Conservation (phyloP, 1,140 invertebrate species). For the Coenobita brevimanus region DNA sequence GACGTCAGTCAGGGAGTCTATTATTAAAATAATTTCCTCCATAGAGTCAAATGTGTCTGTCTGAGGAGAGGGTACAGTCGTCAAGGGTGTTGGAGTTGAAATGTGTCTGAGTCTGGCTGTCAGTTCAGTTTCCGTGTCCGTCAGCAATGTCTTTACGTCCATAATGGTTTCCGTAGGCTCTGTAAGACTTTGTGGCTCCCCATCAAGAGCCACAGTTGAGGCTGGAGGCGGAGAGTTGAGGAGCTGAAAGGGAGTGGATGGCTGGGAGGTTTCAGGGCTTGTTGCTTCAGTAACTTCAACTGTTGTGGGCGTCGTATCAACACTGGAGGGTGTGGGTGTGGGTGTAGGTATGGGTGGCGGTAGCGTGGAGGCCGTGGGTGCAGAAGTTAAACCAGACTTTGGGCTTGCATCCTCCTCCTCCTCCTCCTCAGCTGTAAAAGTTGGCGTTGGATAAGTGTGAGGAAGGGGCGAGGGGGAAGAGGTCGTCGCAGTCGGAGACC, state of each 20-base stretch:
- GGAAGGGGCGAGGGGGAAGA: neutral
- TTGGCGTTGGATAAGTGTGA: neutral
- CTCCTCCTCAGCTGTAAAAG: conserved; percentile 42
- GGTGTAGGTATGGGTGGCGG: neutral
- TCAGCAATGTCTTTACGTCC: no score
- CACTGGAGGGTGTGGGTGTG: neutral
- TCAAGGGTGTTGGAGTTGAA: neutral
- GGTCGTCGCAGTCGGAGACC: neutral
- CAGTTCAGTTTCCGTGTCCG: no score
- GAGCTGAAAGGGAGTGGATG: no score
- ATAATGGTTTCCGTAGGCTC: no score
- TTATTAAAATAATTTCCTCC: neutral
- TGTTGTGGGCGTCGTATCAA: no score
- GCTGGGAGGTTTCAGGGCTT: neutral
- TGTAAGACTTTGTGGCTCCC: no score
- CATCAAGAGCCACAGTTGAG: no score
- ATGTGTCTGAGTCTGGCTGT: neutral
- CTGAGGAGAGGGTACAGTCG: neutral
- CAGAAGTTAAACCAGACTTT: neutral
- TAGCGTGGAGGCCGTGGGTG: neutral
- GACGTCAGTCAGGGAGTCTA: neutral
- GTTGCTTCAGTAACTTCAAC: neutral
- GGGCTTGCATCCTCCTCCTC: neutral
- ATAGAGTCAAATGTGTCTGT: neutral
- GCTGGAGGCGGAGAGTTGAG: no score